Percentiles rank a stretch among this genome's conserved stretches.
phyloP scores from a whole-genome alignment of 2,888 invertebrate genomes.

The Tachina fera region DNA sequence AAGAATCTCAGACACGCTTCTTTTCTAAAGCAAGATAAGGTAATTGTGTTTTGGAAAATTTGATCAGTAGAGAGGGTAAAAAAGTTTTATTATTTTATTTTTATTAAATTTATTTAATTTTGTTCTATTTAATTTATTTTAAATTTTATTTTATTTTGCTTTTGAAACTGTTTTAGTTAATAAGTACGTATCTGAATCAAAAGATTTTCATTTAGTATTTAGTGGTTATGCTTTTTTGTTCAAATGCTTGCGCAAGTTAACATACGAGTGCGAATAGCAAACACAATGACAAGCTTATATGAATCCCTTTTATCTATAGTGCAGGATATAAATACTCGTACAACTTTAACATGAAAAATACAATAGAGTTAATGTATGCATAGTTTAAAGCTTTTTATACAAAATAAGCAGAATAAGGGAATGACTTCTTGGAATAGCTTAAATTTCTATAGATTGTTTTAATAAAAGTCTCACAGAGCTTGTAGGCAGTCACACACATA shows the following conservation, averaged over 20 bases:
- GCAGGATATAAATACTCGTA: not conserved
- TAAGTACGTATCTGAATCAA: too few species aligned
- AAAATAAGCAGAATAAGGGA: conserved; percentile 1
- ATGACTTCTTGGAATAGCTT: not conserved
- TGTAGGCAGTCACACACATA: too few species aligned
- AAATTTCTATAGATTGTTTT: too few species aligned
- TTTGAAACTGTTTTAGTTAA: too few species aligned
- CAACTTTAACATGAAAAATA: conserved; percentile 20
- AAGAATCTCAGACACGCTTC: not conserved
- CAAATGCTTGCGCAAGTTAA: not conserved
- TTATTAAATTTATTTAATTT: too few species aligned
- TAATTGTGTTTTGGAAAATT: not conserved
- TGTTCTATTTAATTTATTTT: too few species aligned
- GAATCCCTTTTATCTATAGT: not conserved
- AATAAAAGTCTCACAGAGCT: too few species aligned
- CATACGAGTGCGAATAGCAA: not conserved
- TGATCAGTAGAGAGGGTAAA: not conserved
- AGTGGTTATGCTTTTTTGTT: too few species aligned
- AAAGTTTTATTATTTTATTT: too few species aligned
- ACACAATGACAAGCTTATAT: not conserved
- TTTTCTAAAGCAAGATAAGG: too few species aligned
- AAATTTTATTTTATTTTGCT: too few species aligned
- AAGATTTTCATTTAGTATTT: too few species aligned
- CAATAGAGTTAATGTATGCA: conserved; percentile 16
- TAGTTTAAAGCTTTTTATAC: conserved; percentile 39